Evolutionary conservation across 2,113 vertebrate genomes (phyloP).

Genomic region (Poicephalus gulielmi): DNA sequence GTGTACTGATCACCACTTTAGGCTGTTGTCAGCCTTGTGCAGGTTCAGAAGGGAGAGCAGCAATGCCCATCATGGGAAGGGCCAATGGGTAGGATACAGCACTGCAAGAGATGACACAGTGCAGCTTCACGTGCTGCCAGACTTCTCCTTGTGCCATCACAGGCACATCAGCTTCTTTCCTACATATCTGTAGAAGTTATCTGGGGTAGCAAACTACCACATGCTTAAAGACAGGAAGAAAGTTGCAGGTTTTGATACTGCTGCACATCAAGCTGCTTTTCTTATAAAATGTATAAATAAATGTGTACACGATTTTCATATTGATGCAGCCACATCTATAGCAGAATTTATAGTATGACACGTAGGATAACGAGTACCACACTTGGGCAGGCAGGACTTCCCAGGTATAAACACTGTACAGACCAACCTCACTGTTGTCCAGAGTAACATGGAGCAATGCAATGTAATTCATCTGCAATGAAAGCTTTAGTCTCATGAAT

Average conservation of each 20-base stretch:
- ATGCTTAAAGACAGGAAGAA: background rate
- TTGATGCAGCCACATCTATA: fast-evolving
- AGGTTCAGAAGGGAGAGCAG: background rate
- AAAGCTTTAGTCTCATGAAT: background rate
- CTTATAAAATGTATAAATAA: too few relatives aligned
- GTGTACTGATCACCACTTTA: fast-evolving
- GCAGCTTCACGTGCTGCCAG: fast-evolving
- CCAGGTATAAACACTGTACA: background rate
- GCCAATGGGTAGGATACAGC: background rate
- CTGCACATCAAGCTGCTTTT: background rate
- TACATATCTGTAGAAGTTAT: too few relatives aligned
- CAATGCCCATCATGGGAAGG: fast-evolving
- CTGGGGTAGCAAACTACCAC: background rate
- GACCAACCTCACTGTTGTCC: background rate
- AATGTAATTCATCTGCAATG: background rate
- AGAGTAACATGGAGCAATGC: fast-evolving
- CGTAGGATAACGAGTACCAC: fast-evolving
- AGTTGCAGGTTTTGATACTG: too few relatives aligned
- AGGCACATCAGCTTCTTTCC: background rate
- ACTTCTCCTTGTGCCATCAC: fast-evolving
- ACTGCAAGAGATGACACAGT: fast-evolving
- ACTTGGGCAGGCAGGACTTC: fast-evolving
- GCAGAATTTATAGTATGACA: fast-evolving
- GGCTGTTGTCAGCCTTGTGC: background rate
- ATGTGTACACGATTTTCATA: fast-evolving